Evolutionary conservation across 2,797 vertebrate species (phyloP).

Genomic region (Petrocephalus sullivani): DNA sequence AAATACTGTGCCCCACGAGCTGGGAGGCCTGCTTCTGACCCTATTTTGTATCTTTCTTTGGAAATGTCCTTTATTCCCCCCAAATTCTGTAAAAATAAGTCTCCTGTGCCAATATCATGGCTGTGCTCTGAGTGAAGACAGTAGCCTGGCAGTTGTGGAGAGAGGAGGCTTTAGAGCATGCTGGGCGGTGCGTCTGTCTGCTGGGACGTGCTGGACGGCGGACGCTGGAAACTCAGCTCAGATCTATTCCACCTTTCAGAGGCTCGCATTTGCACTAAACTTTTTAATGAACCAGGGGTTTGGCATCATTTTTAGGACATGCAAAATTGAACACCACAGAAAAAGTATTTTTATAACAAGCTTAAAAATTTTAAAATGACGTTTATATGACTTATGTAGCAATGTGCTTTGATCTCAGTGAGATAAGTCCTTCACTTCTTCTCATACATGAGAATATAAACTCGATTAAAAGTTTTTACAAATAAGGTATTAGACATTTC

Average conservation of each 20-base stretch:
- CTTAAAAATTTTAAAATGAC: constrained; percentile 82
- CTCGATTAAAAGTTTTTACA: constrained; percentile 70
- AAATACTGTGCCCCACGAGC: constrained; percentile 39
- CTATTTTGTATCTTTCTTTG: constrained; percentile 64
- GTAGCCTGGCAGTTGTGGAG: constrained; percentile 65
- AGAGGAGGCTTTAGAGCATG: constrained; percentile 56
- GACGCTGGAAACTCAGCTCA: constrained; percentile 67
- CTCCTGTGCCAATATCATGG: constrained; percentile 64
- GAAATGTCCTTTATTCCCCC: constrained; percentile 53
- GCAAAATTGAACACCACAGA: constrained; percentile 82
- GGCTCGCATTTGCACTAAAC: constrained; percentile 97
- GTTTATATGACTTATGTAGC: constrained; percentile 98
- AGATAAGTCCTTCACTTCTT: constrained; percentile 99
- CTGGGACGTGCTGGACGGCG: constrained; percentile 58
- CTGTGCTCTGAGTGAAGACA: constrained; percentile 65
- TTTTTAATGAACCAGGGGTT: constrained; percentile 88
- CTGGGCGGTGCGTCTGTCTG: constrained; percentile 63
- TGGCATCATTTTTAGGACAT: constrained; percentile 91
- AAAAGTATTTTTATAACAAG: constrained; percentile 72
- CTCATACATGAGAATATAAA: constrained; percentile 99
- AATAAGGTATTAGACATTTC: constrained; percentile 73
- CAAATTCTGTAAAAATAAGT: constrained; percentile 53
- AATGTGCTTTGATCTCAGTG: constrained; percentile 99
- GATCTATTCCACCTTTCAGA: constrained; percentile 82
- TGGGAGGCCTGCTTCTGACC: constrained; percentile 67